A percentile compares a stretch with the other conserved stretches of the same genome.
phyloP scores from a whole-genome alignment of 2,888 invertebrate species.

The Iselma pallidipennis region DNA sequence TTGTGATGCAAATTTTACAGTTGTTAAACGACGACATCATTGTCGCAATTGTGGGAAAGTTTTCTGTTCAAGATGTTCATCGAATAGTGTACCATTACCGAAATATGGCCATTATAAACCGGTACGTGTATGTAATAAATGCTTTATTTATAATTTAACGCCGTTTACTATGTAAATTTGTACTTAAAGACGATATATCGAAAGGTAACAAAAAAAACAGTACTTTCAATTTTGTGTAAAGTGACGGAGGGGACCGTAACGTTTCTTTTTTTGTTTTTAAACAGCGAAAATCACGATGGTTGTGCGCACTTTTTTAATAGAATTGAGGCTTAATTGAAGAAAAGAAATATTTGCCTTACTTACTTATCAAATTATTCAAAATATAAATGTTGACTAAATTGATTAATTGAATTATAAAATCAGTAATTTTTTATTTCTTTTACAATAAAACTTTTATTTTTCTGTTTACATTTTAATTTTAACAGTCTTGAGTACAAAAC shows the following conservation, averaged over 20 bases:
- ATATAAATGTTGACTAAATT: constrained; percentile 18
- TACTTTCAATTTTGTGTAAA: constrained; percentile 29
- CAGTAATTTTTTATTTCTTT: constrained; percentile 8
- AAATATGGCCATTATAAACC: constrained; percentile 91
- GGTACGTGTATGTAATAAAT: constrained; percentile 91
- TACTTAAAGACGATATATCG: constrained; percentile 22
- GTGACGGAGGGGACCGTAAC: not conserved
- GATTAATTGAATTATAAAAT: too few species aligned
- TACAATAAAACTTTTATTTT: constrained; percentile 10
- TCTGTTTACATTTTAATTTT: not conserved
- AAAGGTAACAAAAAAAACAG: constrained; percentile 13
- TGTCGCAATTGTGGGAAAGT: constrained; percentile 97
- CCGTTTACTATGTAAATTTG: constrained; percentile 60
- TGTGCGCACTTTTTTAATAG: not conserved
- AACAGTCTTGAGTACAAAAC: not conserved
- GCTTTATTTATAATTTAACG: constrained; percentile 75
- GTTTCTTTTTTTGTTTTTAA: not conserved
- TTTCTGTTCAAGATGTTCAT: constrained; percentile 92
- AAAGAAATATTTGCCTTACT: constrained; percentile 28
- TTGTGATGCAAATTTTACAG: constrained; percentile 90
- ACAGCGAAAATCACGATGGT: not conserved
- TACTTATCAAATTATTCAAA: constrained; percentile 22
- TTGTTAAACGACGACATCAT: constrained; percentile 93
- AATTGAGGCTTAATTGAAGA: not conserved
- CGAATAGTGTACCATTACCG: constrained; percentile 89